Evolutionary conservation across 2,113 vertebrate species (phyloP).

Genomic region (Athene noctua): DNA sequence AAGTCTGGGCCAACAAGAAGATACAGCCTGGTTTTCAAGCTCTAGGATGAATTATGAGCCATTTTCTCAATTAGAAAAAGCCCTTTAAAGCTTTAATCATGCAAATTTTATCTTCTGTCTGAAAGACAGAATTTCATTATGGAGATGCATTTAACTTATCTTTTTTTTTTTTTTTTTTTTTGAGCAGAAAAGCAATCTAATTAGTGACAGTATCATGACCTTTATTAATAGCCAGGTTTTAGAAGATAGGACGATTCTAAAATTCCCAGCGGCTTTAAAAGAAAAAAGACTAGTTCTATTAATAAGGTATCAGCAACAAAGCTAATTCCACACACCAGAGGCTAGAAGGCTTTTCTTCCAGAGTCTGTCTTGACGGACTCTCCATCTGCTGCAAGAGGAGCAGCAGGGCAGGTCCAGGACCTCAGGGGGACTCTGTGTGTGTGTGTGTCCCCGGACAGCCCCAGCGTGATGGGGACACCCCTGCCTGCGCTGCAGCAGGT

Average conservation of each 20-base stretch:
- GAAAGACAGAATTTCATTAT: background rate
- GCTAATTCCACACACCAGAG: background rate
- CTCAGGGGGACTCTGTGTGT: background rate
- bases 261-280: background rate
- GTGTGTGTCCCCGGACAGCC: background rate
- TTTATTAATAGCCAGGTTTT: slow-evolving; percentile 17
- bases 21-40: background rate
- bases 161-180: background rate
- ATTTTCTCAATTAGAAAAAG: slow-evolving; percentile 16
- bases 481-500: background rate
- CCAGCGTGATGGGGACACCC: rapidly evolving
- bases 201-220: background rate
- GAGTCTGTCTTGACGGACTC: background rate
- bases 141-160: background rate
- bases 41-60: background rate
- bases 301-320: background rate
- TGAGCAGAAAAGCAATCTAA: background rate
- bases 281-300: background rate
- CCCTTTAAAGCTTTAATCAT: slow-evolving; percentile 24
- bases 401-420: background rate
- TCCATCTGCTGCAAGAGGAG: background rate
- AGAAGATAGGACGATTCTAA: background rate
- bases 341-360: background rate
- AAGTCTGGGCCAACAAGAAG: background rate
- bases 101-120: slow-evolving; percentile 28